A percentile compares a stretch with the other conserved stretches of the same genome.
Evolutionary conservation across 2,113 vertebrate genomes (phyloP).

Genomic region (Columbina picui): DNA sequence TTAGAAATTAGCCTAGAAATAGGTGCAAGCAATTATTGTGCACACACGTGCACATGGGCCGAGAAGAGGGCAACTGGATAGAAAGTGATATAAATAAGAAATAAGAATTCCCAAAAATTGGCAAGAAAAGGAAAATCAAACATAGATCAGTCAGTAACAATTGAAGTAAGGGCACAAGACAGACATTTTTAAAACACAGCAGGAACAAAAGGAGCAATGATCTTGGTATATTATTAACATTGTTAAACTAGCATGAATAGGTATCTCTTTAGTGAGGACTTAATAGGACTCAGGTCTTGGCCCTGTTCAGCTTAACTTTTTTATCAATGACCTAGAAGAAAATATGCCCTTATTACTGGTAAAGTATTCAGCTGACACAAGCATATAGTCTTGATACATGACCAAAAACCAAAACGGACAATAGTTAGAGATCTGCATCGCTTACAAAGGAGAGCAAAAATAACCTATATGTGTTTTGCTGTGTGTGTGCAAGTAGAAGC

Average conservation of each 20-base stretch:
- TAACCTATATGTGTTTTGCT: neutral
- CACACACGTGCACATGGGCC: fast-evolving
- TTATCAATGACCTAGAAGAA: neutral
- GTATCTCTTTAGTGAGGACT: neutral
- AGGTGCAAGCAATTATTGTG: neutral
- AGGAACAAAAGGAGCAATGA: neutral
- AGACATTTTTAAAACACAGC: neutral
- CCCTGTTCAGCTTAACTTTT: neutral
- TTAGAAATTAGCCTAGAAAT: neutral
- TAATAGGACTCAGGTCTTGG: neutral
- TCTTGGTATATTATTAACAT: neutral
- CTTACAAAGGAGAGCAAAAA: neutral
- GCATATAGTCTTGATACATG: neutral
- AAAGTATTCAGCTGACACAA: neutral
- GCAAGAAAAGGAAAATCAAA: neutral
- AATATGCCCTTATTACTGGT: neutral
- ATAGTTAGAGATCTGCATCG: neutral
- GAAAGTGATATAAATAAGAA: neutral
- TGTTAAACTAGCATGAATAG: neutral
- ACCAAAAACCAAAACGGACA: neutral
- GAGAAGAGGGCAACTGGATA: neutral
- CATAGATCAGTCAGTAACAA: neutral
- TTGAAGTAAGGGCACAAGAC: neutral
- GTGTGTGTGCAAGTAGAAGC: neutral
- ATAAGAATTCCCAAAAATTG: neutral